These are phyloP conservation scores for Odontocerum albicorne DNA, from an alignment of 2,888 invertebrate genomes.

Conservation along the genomic window DNA sequence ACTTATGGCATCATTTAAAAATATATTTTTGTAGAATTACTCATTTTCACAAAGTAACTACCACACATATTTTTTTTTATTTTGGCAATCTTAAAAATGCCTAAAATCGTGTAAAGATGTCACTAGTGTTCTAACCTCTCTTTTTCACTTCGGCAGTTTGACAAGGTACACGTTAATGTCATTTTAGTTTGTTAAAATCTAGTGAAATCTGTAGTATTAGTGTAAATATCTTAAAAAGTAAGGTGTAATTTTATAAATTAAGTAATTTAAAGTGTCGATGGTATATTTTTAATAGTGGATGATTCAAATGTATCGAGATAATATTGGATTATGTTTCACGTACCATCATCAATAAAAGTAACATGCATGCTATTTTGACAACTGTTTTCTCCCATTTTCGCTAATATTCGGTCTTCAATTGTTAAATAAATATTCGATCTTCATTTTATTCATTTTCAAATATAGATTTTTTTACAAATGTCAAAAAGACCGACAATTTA, in stretches of 20 bases:
- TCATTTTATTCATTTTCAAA: too few species aligned
- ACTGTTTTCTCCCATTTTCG: background rate
- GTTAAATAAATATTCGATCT: too few species aligned
- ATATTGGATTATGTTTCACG: conserved; percentile 35
- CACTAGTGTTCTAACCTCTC: conserved; percentile 32
- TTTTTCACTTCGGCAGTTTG: conserved; percentile 32
- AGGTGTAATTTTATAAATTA: conserved; percentile 19
- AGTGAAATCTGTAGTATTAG: background rate
- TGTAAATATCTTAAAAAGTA: background rate
- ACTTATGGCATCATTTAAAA: background rate
- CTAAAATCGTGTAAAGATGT: too few species aligned
- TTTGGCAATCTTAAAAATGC: too few species aligned
- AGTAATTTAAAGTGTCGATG: background rate
- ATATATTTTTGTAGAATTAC: background rate
- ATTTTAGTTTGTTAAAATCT: conserved; percentile 10
- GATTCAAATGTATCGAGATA: conserved; percentile 36
- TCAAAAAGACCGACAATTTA: too few species aligned
- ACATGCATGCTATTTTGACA: conserved; percentile 10
- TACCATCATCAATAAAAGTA: conserved; percentile 19
- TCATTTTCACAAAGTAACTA: background rate
- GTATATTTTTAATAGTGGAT: conserved; percentile 32
- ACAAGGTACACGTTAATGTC: conserved; percentile 36
- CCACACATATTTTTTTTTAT: background rate
- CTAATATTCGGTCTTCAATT: background rate
- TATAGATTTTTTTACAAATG: too few species aligned